Base-by-base conservation (phyloP, 2,888 invertebrate genomes). In the Phalera bucephala region DNA sequence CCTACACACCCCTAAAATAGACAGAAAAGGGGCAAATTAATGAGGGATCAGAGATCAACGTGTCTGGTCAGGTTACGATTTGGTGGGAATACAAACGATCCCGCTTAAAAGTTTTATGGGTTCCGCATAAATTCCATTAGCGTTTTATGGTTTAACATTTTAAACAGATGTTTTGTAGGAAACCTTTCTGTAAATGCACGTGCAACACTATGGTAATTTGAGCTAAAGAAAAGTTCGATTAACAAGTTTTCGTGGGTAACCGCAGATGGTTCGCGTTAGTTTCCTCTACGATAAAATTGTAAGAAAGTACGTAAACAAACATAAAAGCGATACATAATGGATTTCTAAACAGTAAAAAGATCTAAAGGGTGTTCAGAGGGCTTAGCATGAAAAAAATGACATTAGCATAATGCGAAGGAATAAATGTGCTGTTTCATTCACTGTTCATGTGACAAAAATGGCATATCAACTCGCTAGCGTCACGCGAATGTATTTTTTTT, bases 31-130 rank as follows among this genome's bases (percentile, higher is more conserved):
- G 47, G 42, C 41, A 35, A 51, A 52, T 42, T 47, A 44, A 41
- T 52, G 42, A 40, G 40, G 33, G 39, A 40, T 43, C 43, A 53
- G 46, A 42, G 64, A 36, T 66, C 76, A 55, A 40, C 36, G 21
- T 21, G 14, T 26, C 61, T 77, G 75, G 80, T 65, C 61, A 44
- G 45, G 48, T 62, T 55, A 64, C 67, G 65, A 70, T 69, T 71
- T 71, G 69, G 68, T 64, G 68, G 63, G 78, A 79, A 84, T 81
- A 80, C 81, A 81, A 86, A 84, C 73, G 82, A 75, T 67, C 65
- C 69, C 78, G 77, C 81, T 85, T 84, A 81, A 79, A 79, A 87
- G 76, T 85, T 85, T 82, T 78, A 85, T 80, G 72, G 73, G 70
- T 76, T 77, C 77, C 65, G 76, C 80, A 78, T 82, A 81, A 83